Evolutionary conservation across 2,797 vertebrate species (phyloP), one percentile per base, ranked within the genome.

Genomic region (Tokudaia muenninki): DNA sequence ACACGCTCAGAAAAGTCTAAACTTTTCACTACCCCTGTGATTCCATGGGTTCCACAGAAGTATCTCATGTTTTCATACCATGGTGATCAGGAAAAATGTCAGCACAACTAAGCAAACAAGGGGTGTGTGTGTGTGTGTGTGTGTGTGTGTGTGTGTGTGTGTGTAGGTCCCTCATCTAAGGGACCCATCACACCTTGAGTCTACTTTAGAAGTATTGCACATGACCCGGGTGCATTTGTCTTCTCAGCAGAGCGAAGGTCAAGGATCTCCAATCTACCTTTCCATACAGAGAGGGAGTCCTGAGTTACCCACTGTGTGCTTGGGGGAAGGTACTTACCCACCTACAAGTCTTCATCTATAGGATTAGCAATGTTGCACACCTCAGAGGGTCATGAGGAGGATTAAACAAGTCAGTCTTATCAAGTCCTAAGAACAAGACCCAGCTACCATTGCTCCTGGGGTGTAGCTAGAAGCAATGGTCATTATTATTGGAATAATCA

Each of bases 401-500:
- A 61, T 70, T 87, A 90, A 94, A 41, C 44, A 34, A 92, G 67
- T 41, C 87, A 55, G 41, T 87, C 22, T 57, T 89, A 65, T 6
- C n/a, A 88, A 75, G 34, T 21, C 65, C 37, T 97, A 82, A 44
- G 82, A 92, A 57, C 11, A 88, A 47, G 7, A 55, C 21, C 70
- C 63, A 61, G 52, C 17, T 6, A 12, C 63, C 22, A 86, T 10
- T 75, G 22, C 70, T 47, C 59, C 6, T 74, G 29, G 29, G 41
- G 44, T 44, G 19, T 72, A 31, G 17, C 52, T 4, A 52, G 29
- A 79, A 19, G 7, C 63, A 9, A 65, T 87, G 21, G 24, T 79
- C 78, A 77, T 24, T 41, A 63, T 34, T 92, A 75, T 2, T 88
- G 67, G 57, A 91, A 81, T 29, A 95, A 90, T 90, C 63, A 90